Evolutionary conservation across 2,113 vertebrate genomes (phyloP), one percentile per base, ranked within the genome.

Genomic region (Aptenodytes patagonicus): DNA sequence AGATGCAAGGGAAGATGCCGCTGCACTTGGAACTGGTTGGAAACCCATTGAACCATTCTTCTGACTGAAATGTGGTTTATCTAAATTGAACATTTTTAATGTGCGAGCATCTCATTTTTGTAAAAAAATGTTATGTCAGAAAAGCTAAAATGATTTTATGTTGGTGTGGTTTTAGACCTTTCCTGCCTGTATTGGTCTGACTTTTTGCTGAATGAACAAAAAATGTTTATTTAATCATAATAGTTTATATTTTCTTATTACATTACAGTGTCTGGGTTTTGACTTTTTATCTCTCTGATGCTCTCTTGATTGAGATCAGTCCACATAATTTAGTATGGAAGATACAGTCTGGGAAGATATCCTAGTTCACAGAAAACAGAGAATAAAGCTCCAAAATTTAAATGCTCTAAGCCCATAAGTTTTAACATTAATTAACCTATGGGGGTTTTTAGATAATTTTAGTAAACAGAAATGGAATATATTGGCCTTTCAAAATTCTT

Each of bases 21-120:
- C 19, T 72, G 10, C 5, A 0, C 24, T 84, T 87, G 31, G 12
- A 82, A 87, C 7, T n/a, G 1, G 2, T 17, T 93, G 51, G 28
- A 72, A 95, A 70, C 3, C 2, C 14, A 42, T 3, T 18, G 26
- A 73, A 44, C 16, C 5, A 31, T 36, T 83, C 40, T 83, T 83
- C 17, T 40, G 21, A 66, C 7, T 66, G 24, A 82, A 90, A 78
- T 38, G 6, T 19, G 3, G 6, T 80, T 83, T 42, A 52, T 47
- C 32, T 47, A 13, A 78, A 58, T 14, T 12, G 5, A 73, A 61
- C 2, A 13, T 20, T 65, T 87, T 66, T 60, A 47, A 64, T 32
- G 10, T 24, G 16, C 2, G 0, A 68, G 11, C 2, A 42, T 34
- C 75, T 73, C 0, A 0, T 1, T 28, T 93, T 80, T 87, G 4